These are phyloP conservation scores for Drosophila grimshawi DNA, from an alignment of 1,140 invertebrate genomes.

Conservation along the genomic window DNA sequence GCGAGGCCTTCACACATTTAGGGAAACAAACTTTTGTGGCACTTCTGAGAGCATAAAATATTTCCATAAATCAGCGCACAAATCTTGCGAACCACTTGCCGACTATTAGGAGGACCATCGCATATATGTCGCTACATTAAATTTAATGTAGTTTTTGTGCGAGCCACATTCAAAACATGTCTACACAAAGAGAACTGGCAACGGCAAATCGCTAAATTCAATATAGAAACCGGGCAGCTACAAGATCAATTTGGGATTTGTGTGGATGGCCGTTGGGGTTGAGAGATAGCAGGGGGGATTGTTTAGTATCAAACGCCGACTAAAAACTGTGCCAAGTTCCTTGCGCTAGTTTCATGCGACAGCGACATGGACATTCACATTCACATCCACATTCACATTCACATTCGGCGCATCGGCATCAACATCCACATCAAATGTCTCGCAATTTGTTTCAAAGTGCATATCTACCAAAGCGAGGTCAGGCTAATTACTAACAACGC, in stretches of 20 bases:
- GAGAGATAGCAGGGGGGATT: constrained; percentile 5
- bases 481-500: constrained; percentile 77
- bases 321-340: constrained; percentile 79
- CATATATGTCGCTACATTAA: constrained; percentile 57
- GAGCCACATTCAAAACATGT: constrained; percentile 7
- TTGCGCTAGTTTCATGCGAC: constrained; percentile 71
- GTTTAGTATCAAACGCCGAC: constrained; percentile 57
- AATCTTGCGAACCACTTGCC: constrained; percentile 58
- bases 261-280: not conserved
- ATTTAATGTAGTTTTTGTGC: constrained; percentile 41
- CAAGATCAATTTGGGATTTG: not conserved
- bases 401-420: not conserved
- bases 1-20: constrained; percentile 33
- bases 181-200: constrained; percentile 27
- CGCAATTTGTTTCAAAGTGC: constrained; percentile 53
- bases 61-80: constrained; percentile 72
- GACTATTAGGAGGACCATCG: constrained; percentile 54
- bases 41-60: constrained; percentile 32
- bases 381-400: not conserved
- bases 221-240: constrained; percentile 29
- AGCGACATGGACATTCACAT: constrained; percentile 60
- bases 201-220: constrained; percentile 34
- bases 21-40: constrained; percentile 33
- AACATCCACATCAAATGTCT: constrained; percentile 29
- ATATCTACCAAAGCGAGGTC: constrained; percentile 28